These are phyloP conservation scores for Pemphredon lugubris DNA, from an alignment of 2,888 invertebrate genomes.

Conservation along the genomic window DNA sequence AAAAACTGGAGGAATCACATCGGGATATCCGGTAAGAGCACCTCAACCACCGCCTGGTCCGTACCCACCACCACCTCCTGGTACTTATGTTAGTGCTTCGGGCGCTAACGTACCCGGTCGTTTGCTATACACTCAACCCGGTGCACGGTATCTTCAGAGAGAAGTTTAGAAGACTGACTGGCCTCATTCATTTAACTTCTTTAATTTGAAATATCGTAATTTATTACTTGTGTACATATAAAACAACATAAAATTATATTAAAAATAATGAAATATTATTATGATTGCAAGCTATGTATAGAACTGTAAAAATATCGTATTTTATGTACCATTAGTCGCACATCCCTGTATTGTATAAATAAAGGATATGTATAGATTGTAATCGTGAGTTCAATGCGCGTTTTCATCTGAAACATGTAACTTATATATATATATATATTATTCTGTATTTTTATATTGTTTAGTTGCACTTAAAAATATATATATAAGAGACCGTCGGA, in stretches of 20 bases:
- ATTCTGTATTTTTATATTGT: no score
- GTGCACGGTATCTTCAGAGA: conserved; percentile 76
- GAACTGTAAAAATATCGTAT: conserved; percentile 18
- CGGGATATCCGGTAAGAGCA: conserved; percentile 90
- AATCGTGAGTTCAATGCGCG: neutral
- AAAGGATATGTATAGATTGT: conserved; percentile 9
- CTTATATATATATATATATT: conserved; percentile 2
- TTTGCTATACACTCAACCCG: conserved; percentile 76
- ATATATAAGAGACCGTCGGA: no score
- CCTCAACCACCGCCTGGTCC: conserved; percentile 77
- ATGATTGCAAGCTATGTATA: neutral
- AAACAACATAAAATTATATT: neutral
- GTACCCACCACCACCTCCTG: conserved; percentile 74
- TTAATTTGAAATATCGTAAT: conserved; percentile 13
- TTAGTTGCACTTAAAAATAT: no score
- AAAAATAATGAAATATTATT: neutral
- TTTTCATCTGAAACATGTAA: conserved; percentile 10
- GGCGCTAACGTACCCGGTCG: conserved; percentile 75
- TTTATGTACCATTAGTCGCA: conserved; percentile 10
- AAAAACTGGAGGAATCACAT: conserved; percentile 91
- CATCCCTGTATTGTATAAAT: conserved; percentile 5
- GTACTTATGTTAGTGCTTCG: conserved; percentile 75
- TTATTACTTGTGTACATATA: conserved; percentile 26
- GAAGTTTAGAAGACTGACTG: conserved; percentile 68
- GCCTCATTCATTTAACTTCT: no score